phyloP scores from a whole-genome alignment of 2,113 vertebrate species.

The Nesoenas mayeri region DNA sequence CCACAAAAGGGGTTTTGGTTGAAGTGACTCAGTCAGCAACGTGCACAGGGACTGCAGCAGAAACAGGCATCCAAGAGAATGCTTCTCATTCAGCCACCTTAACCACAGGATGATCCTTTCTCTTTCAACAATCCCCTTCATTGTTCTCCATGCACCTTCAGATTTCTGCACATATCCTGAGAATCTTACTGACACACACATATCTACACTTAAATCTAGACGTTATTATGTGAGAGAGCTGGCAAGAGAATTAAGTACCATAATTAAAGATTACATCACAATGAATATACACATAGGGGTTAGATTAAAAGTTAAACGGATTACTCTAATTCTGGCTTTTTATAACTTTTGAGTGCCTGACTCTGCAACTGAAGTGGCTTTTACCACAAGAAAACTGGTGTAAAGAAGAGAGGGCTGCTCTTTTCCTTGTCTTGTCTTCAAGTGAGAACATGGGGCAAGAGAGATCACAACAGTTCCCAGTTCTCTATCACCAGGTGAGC shows the following conservation, averaged over 20 bases:
- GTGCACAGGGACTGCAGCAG: neutral
- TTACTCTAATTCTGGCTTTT: neutral
- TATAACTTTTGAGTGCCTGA: neutral
- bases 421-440: neutral
- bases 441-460: neutral
- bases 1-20: neutral
- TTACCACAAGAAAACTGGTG: rapidly evolving
- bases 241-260: neutral
- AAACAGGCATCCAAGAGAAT: neutral
- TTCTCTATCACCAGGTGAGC: neutral
- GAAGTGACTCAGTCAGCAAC: neutral
- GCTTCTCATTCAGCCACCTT: neutral
- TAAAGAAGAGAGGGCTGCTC: neutral
- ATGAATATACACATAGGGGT: neutral
- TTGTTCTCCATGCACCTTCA: neutral
- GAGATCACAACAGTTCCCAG: neutral
- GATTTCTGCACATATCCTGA: neutral
- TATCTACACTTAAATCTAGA: neutral
- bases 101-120: neutral
- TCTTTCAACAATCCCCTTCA: neutral
- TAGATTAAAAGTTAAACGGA: neutral
- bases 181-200: neutral
- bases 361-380: neutral
- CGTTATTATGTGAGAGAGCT: neutral
- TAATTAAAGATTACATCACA: neutral